Evolutionary conservation across 2,113 vertebrate genomes (phyloP).

Genomic region (Myanophis thanlyinensis): DNA sequence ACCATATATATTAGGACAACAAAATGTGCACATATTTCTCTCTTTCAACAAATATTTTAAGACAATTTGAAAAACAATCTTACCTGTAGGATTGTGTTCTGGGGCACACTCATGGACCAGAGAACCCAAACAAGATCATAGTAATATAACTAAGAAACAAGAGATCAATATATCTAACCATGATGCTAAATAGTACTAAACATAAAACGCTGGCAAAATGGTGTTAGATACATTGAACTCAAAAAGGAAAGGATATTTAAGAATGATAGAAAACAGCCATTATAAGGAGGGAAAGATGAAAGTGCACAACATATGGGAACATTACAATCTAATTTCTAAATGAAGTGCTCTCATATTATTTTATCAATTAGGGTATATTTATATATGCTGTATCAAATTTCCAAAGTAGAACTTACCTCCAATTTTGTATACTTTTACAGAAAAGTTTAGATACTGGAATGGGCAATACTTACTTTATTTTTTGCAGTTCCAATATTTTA

Average conservation of each 20-base stretch:
- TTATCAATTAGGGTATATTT: conserved; percentile 43
- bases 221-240: conserved; percentile 75
- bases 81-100: conserved; percentile 74
- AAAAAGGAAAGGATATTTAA: conserved; percentile 65
- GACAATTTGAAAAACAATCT: conserved; percentile 84
- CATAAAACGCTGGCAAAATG: conserved; percentile 66
- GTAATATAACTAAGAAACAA: conserved; percentile 74
- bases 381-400: conserved; percentile 42
- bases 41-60: conserved; percentile 73
- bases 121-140: conserved; percentile 73
- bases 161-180: conserved; percentile 74
- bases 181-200: conserved; percentile 57
- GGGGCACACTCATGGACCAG: conserved; percentile 68
- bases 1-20: conserved; percentile 74
- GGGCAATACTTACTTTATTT: conserved; percentile 72
- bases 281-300: conserved; percentile 47
- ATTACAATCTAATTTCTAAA: conserved; percentile 31
- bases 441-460: conserved; percentile 72
- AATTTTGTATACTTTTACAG: conserved; percentile 74
- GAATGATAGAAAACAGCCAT: conserved; percentile 66
- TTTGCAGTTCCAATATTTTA: background rate
- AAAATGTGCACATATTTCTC: conserved; percentile 70
- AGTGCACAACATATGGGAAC: conserved; percentile 40
- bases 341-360: conserved; percentile 31
- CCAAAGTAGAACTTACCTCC: conserved; percentile 78